These are phyloP conservation scores for Drosophila incognita DNA, from an alignment of 2,888 invertebrate genomes.

Conservation along the genomic window DNA sequence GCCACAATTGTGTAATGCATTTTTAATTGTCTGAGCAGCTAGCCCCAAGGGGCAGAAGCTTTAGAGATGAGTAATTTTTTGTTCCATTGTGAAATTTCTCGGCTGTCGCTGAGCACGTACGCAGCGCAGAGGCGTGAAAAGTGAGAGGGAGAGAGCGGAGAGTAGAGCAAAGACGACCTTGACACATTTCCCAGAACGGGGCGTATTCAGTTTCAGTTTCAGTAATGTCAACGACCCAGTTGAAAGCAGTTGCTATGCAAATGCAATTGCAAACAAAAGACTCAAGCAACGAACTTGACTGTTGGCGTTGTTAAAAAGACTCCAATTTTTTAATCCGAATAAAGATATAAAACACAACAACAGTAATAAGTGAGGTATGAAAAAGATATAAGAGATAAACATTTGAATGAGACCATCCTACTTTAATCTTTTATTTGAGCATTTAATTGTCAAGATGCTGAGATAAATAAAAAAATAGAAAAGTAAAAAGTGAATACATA, in stretches of 20 bases:
- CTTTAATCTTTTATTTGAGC: not conserved
- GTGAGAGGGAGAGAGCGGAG: slow-evolving; percentile 43
- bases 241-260: slow-evolving; percentile 23
- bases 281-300: slow-evolving; percentile 60
- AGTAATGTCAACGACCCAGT: slow-evolving; percentile 55
- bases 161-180: slow-evolving; percentile 39
- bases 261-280: slow-evolving; percentile 46
- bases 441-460: not conserved
- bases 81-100: slow-evolving; percentile 64
- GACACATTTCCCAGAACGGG: slow-evolving; percentile 51
- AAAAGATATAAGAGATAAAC: not conserved
- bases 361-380: not conserved
- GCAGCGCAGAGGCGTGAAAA: slow-evolving; percentile 29
- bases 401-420: not conserved
- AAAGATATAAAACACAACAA: not conserved
- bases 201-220: slow-evolving; percentile 8
- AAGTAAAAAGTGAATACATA: not conserved
- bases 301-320: not conserved
- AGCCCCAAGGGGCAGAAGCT: slow-evolving; percentile 20
- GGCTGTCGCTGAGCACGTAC: slow-evolving; percentile 59
- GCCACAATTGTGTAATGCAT: slow-evolving; percentile 58
- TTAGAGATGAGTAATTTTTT: slow-evolving; percentile 28
- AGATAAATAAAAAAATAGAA: not conserved
- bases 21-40: slow-evolving; percentile 52
- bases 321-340: not conserved